Conservation (phyloP, 2,888 invertebrate species). For the Pilophorus perplexus region DNA sequence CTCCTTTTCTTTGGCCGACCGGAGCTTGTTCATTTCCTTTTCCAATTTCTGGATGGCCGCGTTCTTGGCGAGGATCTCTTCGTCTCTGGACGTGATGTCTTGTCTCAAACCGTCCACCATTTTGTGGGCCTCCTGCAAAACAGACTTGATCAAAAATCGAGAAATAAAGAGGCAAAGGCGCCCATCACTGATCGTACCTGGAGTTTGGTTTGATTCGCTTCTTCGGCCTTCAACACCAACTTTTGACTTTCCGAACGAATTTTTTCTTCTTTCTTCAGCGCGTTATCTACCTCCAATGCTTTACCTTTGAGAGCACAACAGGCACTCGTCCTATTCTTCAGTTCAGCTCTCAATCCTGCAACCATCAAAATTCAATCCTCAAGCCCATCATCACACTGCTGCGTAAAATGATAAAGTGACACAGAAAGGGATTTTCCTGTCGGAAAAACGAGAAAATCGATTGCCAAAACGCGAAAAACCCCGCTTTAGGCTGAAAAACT, state of each 20-base stretch:
- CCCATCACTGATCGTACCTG: no score
- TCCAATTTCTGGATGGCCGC: conserved; percentile 1
- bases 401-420: background rate
- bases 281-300: conserved; percentile 13
- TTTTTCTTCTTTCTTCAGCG: conserved; percentile 17
- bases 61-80: conserved; percentile 1
- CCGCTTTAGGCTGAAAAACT: no score
- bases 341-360: conserved; percentile 11
- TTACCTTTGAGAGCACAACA: conserved; percentile 6
- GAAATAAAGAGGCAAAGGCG: background rate
- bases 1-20: background rate
- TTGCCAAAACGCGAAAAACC: no score
- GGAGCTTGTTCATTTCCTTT: conserved; percentile 1
- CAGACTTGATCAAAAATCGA: background rate
- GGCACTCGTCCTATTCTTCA: conserved; percentile 18
- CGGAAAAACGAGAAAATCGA: no score
- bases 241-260: background rate
- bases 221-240: background rate
- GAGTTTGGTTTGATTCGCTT: background rate
- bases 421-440: no score
- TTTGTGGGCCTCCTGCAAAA: conserved; percentile 4
- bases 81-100: background rate
- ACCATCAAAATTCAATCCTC: no score
- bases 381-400: no score
- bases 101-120: background rate